Conservation (phyloP, 2,113 vertebrate species). For the Scolopax mira region DNA sequence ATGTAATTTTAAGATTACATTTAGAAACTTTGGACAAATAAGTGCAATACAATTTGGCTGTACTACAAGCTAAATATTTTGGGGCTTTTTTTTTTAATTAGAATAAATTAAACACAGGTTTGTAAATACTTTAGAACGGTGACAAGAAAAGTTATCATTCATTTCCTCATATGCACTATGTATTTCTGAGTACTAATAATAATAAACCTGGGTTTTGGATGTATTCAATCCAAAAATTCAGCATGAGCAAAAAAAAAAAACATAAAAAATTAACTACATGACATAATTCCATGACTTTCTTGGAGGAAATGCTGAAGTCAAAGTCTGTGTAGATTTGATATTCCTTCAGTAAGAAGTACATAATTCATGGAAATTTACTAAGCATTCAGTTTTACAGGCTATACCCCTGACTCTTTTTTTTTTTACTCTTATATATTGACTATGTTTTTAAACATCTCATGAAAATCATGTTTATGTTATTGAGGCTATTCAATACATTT, state of each 20-base stretch:
- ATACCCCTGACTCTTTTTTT: neutral
- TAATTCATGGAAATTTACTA: neutral
- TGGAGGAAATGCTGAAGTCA: neutral
- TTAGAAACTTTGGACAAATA: neutral
- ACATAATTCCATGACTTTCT: neutral
- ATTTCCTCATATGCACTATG: neutral
- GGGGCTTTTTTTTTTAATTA: neutral
- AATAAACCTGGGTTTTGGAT: neutral
- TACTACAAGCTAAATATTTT: neutral
- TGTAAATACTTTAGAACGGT: neutral
- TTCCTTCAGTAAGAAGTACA: neutral
- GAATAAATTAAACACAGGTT: neutral
- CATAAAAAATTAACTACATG: neutral
- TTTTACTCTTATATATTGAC: neutral
- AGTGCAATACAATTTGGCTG: neutral
- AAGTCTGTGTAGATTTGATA: neutral
- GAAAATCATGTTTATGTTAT: neutral
- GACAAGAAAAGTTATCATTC: neutral
- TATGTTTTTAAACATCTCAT: neutral
- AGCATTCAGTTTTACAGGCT: neutral
- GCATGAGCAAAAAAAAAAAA: neutral
- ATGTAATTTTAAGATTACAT: neutral
- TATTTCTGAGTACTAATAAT: neutral
- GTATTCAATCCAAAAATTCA: neutral
- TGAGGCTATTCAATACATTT: neutral